Conservation (phyloP, 2,797 vertebrate species). For the Enteromius viviparus region DNA sequence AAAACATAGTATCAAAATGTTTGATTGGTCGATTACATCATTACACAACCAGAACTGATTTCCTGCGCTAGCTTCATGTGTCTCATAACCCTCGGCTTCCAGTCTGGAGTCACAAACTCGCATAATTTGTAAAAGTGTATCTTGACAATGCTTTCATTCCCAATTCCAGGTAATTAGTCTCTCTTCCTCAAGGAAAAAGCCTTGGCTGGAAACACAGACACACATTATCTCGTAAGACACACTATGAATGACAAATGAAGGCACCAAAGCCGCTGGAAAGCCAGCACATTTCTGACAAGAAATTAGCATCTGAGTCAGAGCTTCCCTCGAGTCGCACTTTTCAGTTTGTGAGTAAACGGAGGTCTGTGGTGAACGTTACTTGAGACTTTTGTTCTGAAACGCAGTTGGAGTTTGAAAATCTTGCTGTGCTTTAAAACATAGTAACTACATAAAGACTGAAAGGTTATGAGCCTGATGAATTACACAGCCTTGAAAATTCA, state of each 20-base stretch:
- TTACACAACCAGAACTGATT: not conserved
- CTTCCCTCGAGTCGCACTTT: not conserved
- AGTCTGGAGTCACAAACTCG: not conserved
- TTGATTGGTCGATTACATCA: not conserved
- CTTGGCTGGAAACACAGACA: not conserved
- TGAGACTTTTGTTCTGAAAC: not conserved
- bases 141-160: constrained; percentile 10
- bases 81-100: not conserved
- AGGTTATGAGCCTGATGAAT: not conserved
- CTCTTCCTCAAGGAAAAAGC: not conserved
- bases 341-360: not conserved
- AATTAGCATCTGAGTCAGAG: not conserved
- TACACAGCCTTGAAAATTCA: not conserved
- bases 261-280: not conserved
- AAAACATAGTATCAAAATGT: not conserved
- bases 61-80: not conserved
- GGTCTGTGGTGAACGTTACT: not conserved
- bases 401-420: not conserved
- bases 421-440: not conserved
- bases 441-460: not conserved
- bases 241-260: constrained; percentile 8
- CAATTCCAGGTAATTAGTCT: constrained; percentile 7
- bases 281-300: not conserved
- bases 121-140: constrained; percentile 6
- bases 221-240: not conserved